These are phyloP conservation scores for Tragelaphus strepsiceros DNA, from an alignment of 2,113 vertebrate species.

Conservation along the genomic window DNA sequence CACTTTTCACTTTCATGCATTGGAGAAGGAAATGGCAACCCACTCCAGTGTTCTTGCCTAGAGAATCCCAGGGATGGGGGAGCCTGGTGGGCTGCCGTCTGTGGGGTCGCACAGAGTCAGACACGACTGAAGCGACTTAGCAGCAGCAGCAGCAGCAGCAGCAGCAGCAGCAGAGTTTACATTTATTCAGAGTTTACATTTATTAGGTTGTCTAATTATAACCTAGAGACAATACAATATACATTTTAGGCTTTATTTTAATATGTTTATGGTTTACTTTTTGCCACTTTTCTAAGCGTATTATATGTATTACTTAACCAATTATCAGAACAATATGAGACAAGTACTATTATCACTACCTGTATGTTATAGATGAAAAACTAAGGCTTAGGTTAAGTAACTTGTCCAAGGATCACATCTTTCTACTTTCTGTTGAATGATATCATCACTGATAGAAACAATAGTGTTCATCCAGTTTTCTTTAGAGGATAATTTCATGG, in stretches of 20 bases:
- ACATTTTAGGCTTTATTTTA: not conserved
- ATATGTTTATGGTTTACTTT: not conserved
- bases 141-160: no score
- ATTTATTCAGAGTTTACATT: not conserved
- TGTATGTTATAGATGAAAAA: not conserved
- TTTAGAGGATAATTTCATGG: not conserved
- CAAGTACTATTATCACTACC: not conserved
- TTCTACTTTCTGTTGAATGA: not conserved
- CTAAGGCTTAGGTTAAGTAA: not conserved
- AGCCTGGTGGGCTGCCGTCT: no score
- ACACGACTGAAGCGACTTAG: no score
- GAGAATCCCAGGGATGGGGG: no score
- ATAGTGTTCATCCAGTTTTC: not conserved
- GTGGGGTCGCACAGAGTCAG: no score
- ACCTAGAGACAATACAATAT: not conserved
- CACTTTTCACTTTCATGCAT: no score
- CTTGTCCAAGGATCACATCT: not conserved
- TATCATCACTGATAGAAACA: not conserved
- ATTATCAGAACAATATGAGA: not conserved
- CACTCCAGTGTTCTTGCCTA: no score
- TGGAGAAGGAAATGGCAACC: no score
- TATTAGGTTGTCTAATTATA: not conserved
- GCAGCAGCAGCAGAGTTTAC: not conserved
- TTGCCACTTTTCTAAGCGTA: not conserved
- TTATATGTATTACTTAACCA: not conserved